These are phyloP conservation scores for Disparrhopalites patrizii DNA, from an alignment of 2,888 invertebrate genomes.

Conservation along the genomic window DNA sequence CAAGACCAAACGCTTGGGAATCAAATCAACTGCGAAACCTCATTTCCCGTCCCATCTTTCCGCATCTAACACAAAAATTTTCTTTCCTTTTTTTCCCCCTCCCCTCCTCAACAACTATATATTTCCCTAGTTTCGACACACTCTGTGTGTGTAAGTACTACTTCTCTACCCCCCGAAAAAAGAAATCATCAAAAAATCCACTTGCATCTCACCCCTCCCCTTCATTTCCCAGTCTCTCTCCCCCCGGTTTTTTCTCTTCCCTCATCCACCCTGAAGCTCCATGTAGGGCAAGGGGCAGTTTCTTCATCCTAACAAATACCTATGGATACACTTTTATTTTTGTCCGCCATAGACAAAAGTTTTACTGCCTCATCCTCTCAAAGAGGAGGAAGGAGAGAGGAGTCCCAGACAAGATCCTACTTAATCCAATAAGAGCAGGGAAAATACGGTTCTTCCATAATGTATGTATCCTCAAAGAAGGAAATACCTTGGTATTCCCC, in stretches of 20 bases:
- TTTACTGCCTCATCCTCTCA: neutral
- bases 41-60: constrained; percentile 35
- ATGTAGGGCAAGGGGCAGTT: neutral
- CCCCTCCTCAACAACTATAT: constrained; percentile 2
- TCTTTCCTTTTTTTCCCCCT: neutral
- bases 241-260: neutral
- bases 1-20: constrained; percentile 30
- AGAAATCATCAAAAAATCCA: constrained; percentile 6
- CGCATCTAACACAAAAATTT: constrained; percentile 22
- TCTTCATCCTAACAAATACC: neutral
- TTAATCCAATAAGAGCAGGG: constrained; percentile 29
- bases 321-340: neutral
- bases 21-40: constrained; percentile 35
- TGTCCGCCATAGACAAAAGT: neutral
- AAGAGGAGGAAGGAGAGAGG: neutral
- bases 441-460: constrained; percentile 4
- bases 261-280: too few species aligned
- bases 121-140: constrained; percentile 8
- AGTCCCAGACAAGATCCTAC: constrained; percentile 19
- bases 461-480: neutral
- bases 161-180: neutral
- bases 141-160: neutral
- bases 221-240: neutral
- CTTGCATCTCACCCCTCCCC: neutral
- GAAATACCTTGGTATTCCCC: neutral